Evolutionary conservation across 2,888 invertebrate genomes (phyloP), one percentile per base, ranked within the genome.

Genomic region (Nemapogon koenigi): DNA sequence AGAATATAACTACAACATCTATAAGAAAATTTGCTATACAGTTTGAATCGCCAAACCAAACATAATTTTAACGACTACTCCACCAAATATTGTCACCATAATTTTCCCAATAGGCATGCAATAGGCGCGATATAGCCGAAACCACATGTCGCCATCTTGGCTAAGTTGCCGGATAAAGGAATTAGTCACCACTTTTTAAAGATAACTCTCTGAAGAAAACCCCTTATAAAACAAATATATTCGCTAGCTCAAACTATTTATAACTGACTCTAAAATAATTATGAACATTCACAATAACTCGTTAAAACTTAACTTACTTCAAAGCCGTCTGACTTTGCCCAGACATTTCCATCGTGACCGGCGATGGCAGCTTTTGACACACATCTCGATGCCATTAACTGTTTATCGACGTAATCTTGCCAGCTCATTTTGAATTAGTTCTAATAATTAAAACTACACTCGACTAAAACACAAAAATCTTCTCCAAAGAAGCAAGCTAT

Each of bases 331-430:
- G 93, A 93, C 84, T 91, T 93, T 60, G 94, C 94, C 94, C 94
- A 94, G 71, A 94, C 85, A 82, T 91, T 92, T 71, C 94, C 94
- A 79, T 94, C 94, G 83, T 91, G 93, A 79, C 94, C 94, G 70
- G 91, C 92, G 80, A 94, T 94, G 69, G 92, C 93, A 62, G 94
- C 94, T 86, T 91, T 92, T 81, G 90, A 89, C 65, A 94, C 93
- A 88, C 93, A 94, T 81, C 89, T 89, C 78, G 94, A 93, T 72
- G 93, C 93, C 83, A 94, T 85, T 83, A 94, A 89, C 85, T 94
- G 94, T 86, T 93, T 94, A 85, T 94, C 94, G 82, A 94, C 91
- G 86, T 94, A 94, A 89, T 94, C 94, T 90, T 94, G 94, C 94
- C 94, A 94, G 90, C 93, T 94, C 94, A 94, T 94, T 81, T 81